Conservation (phyloP, 2,888 invertebrate genomes). For the Heteromurus nitidus region DNA sequence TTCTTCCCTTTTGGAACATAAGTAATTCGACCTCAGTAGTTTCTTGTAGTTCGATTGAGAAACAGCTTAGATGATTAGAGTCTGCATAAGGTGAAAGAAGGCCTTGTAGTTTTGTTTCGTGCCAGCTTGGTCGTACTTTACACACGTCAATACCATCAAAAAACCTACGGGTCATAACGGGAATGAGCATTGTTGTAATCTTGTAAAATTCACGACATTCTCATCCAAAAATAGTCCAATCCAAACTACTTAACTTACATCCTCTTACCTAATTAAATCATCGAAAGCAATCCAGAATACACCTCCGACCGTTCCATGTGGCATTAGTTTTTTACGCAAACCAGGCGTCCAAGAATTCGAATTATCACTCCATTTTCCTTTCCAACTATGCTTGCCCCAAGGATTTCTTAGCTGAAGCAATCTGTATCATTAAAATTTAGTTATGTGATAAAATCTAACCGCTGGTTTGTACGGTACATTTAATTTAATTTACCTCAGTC, state of each 20-base stretch:
- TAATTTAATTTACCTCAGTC: slow-evolving; percentile 76
- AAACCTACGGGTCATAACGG: slow-evolving; percentile 78
- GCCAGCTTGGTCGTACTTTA: slow-evolving; percentile 94
- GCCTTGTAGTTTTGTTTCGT: slow-evolving; percentile 90
- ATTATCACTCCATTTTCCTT: slow-evolving; percentile 93
- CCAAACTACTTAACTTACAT: no score
- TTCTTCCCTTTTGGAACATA: slow-evolving; percentile 94
- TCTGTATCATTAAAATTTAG: slow-evolving; percentile 72
- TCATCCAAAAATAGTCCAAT: background rate
- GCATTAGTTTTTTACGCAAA: slow-evolving; percentile 83
- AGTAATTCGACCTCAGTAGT: slow-evolving; percentile 98
- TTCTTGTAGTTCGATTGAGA: slow-evolving; percentile 91
- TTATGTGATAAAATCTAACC: background rate
- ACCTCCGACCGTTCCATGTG: slow-evolving; percentile 88
- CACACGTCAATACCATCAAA: slow-evolving; percentile 99
- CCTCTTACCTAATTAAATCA: slow-evolving; percentile 87
- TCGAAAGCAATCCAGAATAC: slow-evolving; percentile 99
- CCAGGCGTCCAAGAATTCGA: slow-evolving; percentile 84
- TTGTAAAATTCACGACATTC: background rate
- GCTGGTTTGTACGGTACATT: background rate
- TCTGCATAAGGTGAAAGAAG: background rate
- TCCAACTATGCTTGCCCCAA: slow-evolving; percentile 99
- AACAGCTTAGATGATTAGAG: slow-evolving; percentile 78
- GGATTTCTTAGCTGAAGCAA: slow-evolving; percentile 93
- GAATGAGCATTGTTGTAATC: background rate